A percentile compares a stretch with the other conserved stretches of the same genome.
These are phyloP conservation scores for Onthophagus taurus DNA, from an alignment of 1,140 invertebrate genomes.

Conservation along the genomic window DNA sequence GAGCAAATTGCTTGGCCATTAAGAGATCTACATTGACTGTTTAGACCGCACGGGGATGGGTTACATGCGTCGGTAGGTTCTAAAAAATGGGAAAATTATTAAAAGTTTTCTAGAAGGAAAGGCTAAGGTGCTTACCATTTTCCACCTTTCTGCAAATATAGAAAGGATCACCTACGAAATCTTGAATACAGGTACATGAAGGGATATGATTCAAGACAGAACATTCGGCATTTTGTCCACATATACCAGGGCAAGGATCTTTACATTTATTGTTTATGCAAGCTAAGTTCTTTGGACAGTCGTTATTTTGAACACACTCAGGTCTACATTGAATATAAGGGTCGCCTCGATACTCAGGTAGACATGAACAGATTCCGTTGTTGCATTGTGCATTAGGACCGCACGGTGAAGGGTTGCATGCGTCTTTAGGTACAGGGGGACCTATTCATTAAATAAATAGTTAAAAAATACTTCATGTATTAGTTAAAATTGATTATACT, in stretches of 20 bases:
- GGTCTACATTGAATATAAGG: conserved; percentile 63
- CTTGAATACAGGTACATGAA: conserved; percentile 50
- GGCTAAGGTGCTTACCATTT: conserved; percentile 39
- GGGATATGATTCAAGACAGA: conserved; percentile 54
- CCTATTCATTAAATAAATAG: conserved; percentile 1
- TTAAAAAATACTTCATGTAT: neutral
- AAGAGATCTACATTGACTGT: conserved; percentile 47
- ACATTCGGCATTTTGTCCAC: conserved; percentile 57
- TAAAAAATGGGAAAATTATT: conserved; percentile 30
- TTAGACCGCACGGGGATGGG: conserved; percentile 50
- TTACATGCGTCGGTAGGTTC: conserved; percentile 44
- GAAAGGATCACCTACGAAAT: conserved; percentile 56
- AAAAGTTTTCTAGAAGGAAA: conserved; percentile 24
- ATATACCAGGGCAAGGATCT: conserved; percentile 61
- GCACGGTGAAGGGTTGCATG: conserved; percentile 66
- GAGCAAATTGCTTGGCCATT: conserved; percentile 53
- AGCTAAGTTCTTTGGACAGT: conserved; percentile 55
- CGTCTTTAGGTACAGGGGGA: conserved; percentile 23
- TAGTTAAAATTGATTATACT: neutral
- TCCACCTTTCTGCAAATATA: conserved; percentile 48
- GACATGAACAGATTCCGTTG: conserved; percentile 63
- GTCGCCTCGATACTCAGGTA: conserved; percentile 65
- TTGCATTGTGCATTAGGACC: conserved; percentile 67
- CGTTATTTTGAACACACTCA: conserved; percentile 62
- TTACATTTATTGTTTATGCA: conserved; percentile 61